Conservation (phyloP, 2,113 vertebrate genomes). For the Vanacampus margaritifer region DNA sequence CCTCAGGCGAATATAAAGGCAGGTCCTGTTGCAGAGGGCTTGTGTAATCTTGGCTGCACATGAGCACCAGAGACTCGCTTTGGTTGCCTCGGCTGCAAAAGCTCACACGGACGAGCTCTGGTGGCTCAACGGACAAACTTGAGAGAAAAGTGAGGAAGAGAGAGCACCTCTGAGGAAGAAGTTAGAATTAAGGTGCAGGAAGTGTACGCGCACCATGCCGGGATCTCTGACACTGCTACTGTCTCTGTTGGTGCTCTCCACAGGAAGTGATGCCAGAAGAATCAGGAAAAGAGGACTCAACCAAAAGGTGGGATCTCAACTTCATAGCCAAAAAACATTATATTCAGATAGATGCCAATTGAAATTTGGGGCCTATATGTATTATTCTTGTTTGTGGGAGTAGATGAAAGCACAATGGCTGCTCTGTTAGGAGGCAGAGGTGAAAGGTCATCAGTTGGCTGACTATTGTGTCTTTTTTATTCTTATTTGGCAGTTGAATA, state of each 20-base stretch:
- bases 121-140: slow-evolving; percentile 1
- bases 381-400: slow-evolving; percentile 5
- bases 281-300: slow-evolving; percentile 72
- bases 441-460: slow-evolving; percentile 29
- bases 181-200: slow-evolving; percentile 30
- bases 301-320: slow-evolving; percentile 68
- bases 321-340: background rate
- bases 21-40: slow-evolving; percentile 50
- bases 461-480: background rate
- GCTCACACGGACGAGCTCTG: slow-evolving; percentile 15
- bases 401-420: slow-evolving; percentile 25
- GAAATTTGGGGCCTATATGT: background rate
- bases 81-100: slow-evolving; percentile 27
- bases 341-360: background rate
- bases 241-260: slow-evolving; percentile 62
- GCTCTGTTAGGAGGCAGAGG: slow-evolving; percentile 32
- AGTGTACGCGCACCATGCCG: slow-evolving; percentile 52
- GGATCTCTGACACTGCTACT: slow-evolving; percentile 48
- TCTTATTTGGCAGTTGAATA: background rate
- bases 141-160: slow-evolving; percentile 5
- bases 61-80: slow-evolving; percentile 30
- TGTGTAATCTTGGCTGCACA: slow-evolving; percentile 57
- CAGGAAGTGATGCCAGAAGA: slow-evolving; percentile 61
- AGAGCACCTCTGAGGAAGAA: slow-evolving; percentile 20
- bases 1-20: slow-evolving; percentile 39